Base-by-base conservation (phyloP, 2,888 invertebrate genomes). In the Cinara cedri region DNA sequence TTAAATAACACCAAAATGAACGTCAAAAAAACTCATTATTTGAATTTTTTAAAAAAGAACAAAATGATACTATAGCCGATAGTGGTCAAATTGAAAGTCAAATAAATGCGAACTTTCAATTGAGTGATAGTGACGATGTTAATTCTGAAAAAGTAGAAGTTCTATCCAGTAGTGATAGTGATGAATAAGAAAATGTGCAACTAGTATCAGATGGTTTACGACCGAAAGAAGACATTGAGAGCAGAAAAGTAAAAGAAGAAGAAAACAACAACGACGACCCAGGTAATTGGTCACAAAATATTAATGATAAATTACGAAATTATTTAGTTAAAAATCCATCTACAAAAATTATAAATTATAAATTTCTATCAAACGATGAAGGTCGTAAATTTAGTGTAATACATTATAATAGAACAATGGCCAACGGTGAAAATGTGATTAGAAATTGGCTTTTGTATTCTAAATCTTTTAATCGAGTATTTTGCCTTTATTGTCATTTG, bases 201-300 rank as follows among this genome's bases (percentile, higher is more conserved):
- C 62, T 26, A 14, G 26, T 26, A 26, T 60, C n/a, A n/a, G n/a
- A 54, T 8, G 19, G n/a, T 54, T 54, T 54, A 54, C 54, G n/a
- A n/a, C n/a, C n/a, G n/a, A n/a, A n/a, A n/a, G n/a, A n/a, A n/a
- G n/a, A n/a, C n/a, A n/a, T n/a, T 9, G 62, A 62, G 62, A 62
- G 34, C 62, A 62, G 62, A 42, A 42, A 62, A 42, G 62, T 62
- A 62, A 34, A 16, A 8, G 62, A 62, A 34, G 42, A 42, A 42
- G 34, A 62, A 62, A 42, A 42, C 42, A n/a, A 62, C 42, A 42
- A 42, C n/a, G 62, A 42, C 34, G 62, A 62, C 42, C 62, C 62
- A 62, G 62, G 62, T 62, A 62, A 62, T 9, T 62, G 62, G 62
- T 26, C 57, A 60, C 62, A 19, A 62, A 57, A 57, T 57, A 57